A percentile compares a stretch with the other conserved stretches of the same genome.
Conservation (phyloP, 2,797 vertebrate species). For the Falco peregrinus region DNA sequence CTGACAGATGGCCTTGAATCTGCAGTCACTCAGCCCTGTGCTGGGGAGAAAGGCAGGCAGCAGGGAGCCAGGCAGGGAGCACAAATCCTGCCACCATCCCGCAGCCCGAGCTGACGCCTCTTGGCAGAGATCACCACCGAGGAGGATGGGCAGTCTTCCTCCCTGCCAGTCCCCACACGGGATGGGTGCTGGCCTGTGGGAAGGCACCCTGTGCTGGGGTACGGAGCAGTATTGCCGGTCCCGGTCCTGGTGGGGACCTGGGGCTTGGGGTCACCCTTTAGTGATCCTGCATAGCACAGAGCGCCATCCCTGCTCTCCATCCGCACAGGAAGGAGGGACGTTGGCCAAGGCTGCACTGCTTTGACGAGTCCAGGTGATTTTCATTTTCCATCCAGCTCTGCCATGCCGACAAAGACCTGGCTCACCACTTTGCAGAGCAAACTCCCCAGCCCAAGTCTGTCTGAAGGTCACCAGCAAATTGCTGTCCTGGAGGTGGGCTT, state of each 20-base stretch:
- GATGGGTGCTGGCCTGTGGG: fast-evolving
- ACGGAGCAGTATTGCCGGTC: background rate
- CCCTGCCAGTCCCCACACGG: fast-evolving
- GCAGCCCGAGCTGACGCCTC: background rate
- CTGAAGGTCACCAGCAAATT: background rate
- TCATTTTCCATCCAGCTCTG: background rate
- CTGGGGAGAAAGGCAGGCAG: background rate
- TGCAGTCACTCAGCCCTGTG: background rate
- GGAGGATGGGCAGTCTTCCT: background rate
- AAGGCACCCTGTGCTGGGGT: too few relatives aligned
- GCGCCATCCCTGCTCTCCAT: background rate
- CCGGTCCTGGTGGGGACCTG: fast-evolving
- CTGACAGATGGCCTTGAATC: background rate
- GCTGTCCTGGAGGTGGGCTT: background rate
- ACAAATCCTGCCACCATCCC: background rate
- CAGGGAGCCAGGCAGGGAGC: background rate
- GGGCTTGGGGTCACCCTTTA: background rate
- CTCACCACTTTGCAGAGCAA: background rate
- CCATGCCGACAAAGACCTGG: too few relatives aligned
- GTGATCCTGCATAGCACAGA: background rate
- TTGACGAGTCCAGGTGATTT: background rate
- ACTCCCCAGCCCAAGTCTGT: background rate
- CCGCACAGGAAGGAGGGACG: fast-evolving
- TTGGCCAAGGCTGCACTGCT: fast-evolving
- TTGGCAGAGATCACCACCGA: background rate